A percentile compares a stretch with the other conserved stretches of the same genome.
phyloP scores from a whole-genome alignment of 2,888 invertebrate species.

The Xestia rhomboidea region DNA sequence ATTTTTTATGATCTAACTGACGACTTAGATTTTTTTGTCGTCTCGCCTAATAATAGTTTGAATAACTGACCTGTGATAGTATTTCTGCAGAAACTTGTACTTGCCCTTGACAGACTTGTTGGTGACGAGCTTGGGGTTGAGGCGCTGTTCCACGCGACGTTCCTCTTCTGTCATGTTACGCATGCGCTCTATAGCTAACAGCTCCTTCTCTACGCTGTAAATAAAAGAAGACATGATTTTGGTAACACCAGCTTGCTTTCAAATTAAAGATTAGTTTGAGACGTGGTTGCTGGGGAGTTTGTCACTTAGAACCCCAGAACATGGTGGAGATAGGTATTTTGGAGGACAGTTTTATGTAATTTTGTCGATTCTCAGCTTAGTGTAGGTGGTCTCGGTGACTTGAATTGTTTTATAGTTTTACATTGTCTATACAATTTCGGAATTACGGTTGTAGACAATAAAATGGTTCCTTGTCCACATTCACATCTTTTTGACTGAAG shows the following conservation, averaged over 20 bases:
- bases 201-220: slow-evolving; percentile 95
- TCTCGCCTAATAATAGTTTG: no score
- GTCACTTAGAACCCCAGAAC: not conserved
- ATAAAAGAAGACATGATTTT: not conserved
- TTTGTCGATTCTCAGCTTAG: no score
- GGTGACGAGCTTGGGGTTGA: slow-evolving; percentile 97
- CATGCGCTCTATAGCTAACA: slow-evolving; percentile 96
- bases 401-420: no score
- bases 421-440: no score
- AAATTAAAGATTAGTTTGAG: not conserved
- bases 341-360: not conserved
- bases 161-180: slow-evolving; percentile 99
- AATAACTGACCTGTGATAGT: slow-evolving; percentile 94
- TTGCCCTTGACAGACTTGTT: slow-evolving; percentile 99
- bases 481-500: no score
- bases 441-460: no score
- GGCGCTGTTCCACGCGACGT: slow-evolving; percentile 95
- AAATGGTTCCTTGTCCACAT: no score
- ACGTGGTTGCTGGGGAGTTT: not conserved
- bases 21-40: no score
- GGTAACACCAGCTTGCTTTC: not conserved
- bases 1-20: no score
- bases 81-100: slow-evolving; percentile 99
- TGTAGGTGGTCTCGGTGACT: no score
- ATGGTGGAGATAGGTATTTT: not conserved